A percentile compares a stretch with the other conserved stretches of the same genome.
phyloP scores from a whole-genome alignment of 2,113 vertebrate species.

The Anoplopoma fimbria region DNA sequence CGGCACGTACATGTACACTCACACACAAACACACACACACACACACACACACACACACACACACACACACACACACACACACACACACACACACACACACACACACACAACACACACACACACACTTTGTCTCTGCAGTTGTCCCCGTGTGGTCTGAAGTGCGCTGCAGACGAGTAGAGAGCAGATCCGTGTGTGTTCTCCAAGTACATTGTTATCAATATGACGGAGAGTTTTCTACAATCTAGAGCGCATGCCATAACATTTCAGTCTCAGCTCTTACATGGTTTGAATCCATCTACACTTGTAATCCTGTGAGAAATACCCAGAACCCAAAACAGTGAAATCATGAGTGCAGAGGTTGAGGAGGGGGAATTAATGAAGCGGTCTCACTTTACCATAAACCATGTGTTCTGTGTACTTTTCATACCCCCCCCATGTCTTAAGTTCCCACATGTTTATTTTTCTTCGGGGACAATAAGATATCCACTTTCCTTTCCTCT shows the following conservation, averaged over 20 bases:
- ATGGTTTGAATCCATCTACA: constrained; percentile 62
- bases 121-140: constrained; percentile 31
- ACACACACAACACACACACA: constrained; percentile 38
- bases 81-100: constrained; percentile 25
- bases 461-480: constrained; percentile 45
- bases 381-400: constrained; percentile 61
- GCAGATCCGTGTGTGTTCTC: constrained; percentile 32
- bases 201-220: constrained; percentile 40
- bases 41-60: constrained; percentile 29
- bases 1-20: constrained; percentile 12
- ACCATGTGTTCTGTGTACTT: constrained; percentile 65
- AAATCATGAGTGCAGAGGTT: constrained; percentile 60
- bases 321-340: constrained; percentile 60
- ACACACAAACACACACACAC: constrained; percentile 42
- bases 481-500: constrained; percentile 33
- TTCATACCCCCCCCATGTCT: constrained; percentile 53
- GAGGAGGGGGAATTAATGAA: constrained; percentile 52
- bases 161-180: constrained; percentile 7
- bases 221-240: constrained; percentile 39
- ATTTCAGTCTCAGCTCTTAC: constrained; percentile 56
- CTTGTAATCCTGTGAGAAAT: constrained; percentile 68
- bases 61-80: neutral
- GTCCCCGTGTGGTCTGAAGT: constrained; percentile 16
- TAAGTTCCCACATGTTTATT: constrained; percentile 54
- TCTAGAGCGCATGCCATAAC: constrained; percentile 47